Base-by-base conservation (phyloP, 2,888 invertebrate genomes). In the Cosmopolites sordidus region DNA sequence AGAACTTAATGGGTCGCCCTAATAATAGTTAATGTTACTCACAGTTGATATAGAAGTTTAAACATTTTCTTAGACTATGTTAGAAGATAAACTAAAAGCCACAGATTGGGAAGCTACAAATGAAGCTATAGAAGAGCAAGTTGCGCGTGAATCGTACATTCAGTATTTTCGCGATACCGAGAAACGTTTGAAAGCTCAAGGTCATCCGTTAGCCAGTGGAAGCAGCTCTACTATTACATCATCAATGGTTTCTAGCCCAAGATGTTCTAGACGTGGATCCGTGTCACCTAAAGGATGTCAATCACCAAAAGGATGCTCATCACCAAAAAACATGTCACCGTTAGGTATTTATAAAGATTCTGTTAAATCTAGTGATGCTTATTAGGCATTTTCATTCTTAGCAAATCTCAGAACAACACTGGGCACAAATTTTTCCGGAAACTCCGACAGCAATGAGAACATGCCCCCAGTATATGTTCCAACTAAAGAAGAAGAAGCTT, bases 51-150 rank as follows among this genome's bases (percentile, higher is more conserved):
- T n/a, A n/a, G n/a, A n/a, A n/a, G n/a, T n/a, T n/a, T n/a, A n/a
- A n/a, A n/a, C n/a, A n/a, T n/a, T 54, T 61, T 59, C 66, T 1
- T 59, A 89, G 84, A 86, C 90, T 1, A 93, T 93, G 92, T 77
- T 93, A 63, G 88, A 92, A 72, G 92, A 93, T 71, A 93, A 93
- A 71, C 73, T 92, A 42, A 82, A 86, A 65, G 91, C 91, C 56
- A 91, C 92, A 4, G 92, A 93, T 73, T 92, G 90, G 89, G 92
- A 93, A 72, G 87, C 92, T 6, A 93, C 92, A 0, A 90, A 90
- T 69, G 90, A 92, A 71, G 88, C 88, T n/a, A 85, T 92, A 50
- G 89, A 90, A 67, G 89, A 92, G 69, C 90, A 91, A 75, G 87
- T 90, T 8, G 90, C 91, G 3, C 77, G 89, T 12, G 90, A 92